These are phyloP conservation scores for Digitonthophagus gazella DNA, from an alignment of 2,888 invertebrate genomes.

Conservation along the genomic window DNA sequence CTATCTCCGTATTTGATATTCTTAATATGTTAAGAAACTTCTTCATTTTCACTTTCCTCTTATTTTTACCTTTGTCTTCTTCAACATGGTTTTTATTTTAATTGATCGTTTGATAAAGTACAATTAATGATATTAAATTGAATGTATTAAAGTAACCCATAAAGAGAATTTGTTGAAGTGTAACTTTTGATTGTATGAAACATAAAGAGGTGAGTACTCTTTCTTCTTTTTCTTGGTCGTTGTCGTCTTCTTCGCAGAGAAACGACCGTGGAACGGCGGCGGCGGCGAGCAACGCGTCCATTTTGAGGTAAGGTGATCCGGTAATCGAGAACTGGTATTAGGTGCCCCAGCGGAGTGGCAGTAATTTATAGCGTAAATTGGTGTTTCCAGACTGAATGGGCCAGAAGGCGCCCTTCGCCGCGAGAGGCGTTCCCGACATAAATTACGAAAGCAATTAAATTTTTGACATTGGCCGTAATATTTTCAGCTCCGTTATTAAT, in stretches of 20 bases:
- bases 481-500: slow-evolving; percentile 42
- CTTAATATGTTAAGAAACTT: no score
- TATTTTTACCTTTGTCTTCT: no score
- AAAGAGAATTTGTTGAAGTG: no score
- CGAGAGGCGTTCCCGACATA: slow-evolving; percentile 37
- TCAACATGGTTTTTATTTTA: no score
- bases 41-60: no score
- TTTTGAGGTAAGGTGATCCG: slow-evolving; percentile 10
- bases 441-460: slow-evolving; percentile 41
- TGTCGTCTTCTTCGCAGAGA: not conserved
- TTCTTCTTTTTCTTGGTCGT: not conserved
- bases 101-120: no score
- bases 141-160: no score
- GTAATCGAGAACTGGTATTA: slow-evolving; percentile 33
- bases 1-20: no score
- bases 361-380: slow-evolving; percentile 33
- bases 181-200: no score
- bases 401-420: slow-evolving; percentile 8
- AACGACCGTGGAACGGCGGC: not conserved
- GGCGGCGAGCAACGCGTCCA: slow-evolving; percentile 6
- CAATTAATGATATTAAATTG: no score
- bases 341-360: slow-evolving; percentile 24
- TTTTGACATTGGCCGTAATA: slow-evolving; percentile 40
- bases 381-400: slow-evolving; percentile 19
- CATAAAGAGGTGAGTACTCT: no score